Evolutionary conservation across 2,888 invertebrate species (phyloP), one percentile per base, ranked within the genome.

Genomic region (Iselma pallidipennis): DNA sequence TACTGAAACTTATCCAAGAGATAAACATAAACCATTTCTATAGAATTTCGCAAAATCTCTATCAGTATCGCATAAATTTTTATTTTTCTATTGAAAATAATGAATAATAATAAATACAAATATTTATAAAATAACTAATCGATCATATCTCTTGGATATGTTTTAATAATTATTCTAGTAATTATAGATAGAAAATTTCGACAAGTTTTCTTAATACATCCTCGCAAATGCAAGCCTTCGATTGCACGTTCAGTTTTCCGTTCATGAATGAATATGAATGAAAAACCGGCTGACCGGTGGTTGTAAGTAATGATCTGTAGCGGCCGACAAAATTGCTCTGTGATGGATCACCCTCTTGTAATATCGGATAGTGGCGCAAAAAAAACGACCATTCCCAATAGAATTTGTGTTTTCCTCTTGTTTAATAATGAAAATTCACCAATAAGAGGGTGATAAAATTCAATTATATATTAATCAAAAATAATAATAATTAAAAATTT

Each of bases 241-340:
- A 61, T 61, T 49, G 45, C 50, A 60, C 53, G 59, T 59, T 59
- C 49, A 45, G 55, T 59, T 55, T 49, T 29, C 1, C 12, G 10
- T 29, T 29, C 29, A 29, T 29, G 12, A 29, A 12, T 29, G 29
- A 7, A 29, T 29, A 48, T 60, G 56, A 60, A 60, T 60, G 56
- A 56, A 56, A 60, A 60, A 61, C 55, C 51, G 61, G 28, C 56
- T 56, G 37, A 26, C 26, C 26, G 26, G 26, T 26, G 42, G 52
- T 52, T 49, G 61, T 51, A 61, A 61, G 45, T 61, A 57, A 61
- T 29, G 52, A 48, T 50, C 61, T 56, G 61, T 53, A 53, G 61
- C 61, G 61, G 61, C 57, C 61, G 61, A 57, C 61, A 50, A 28
- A 61, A 37, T 60, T 60, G 60, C 60, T 48, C 31, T 33, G 49